phyloP scores from a whole-genome alignment of 2,888 invertebrate genomes.

The Lutraria lutraria region DNA sequence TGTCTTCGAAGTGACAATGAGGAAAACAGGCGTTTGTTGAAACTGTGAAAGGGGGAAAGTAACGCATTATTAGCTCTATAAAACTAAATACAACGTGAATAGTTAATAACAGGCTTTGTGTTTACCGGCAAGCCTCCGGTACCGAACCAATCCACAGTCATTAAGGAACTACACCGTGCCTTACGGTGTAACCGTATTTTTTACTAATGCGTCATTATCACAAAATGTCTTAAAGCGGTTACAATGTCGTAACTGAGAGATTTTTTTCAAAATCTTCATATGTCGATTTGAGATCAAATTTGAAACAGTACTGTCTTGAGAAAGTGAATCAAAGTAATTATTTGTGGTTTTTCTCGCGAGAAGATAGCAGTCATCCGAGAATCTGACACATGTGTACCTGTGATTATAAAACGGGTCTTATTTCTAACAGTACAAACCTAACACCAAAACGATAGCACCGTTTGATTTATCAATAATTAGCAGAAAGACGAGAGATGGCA shows the following conservation, averaged over 20 bases:
- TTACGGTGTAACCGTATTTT: conserved; percentile 10
- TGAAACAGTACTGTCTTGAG: conserved; percentile 1
- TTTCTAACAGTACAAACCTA: neutral
- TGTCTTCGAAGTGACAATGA: conserved; percentile 56
- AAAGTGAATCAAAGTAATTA: conserved; percentile 26
- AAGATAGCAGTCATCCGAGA: conserved; percentile 22
- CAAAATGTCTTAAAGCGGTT: conserved; percentile 19
- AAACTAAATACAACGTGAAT: conserved; percentile 63
- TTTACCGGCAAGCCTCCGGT: conserved; percentile 40
- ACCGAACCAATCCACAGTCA: conserved; percentile 24
- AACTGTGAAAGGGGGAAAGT: conserved; percentile 52
- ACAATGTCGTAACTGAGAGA: conserved; percentile 16
- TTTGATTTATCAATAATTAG: conserved; percentile 6
- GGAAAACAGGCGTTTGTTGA: conserved; percentile 56
- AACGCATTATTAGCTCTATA: conserved; percentile 64
- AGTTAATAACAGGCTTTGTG: conserved; percentile 57
- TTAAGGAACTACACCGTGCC: conserved; percentile 3
- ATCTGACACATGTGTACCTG: conserved; percentile 30
- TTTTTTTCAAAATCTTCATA: neutral
- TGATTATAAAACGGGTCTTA: conserved; percentile 25
- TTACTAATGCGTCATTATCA: neutral
- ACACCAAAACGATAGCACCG: neutral
- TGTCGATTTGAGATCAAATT: neutral
- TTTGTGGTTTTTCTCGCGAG: conserved; percentile 19
- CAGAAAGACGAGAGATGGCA: neutral